phyloP scores from a whole-genome alignment of 2,888 invertebrate genomes.

The Metacarcinus magister region DNA sequence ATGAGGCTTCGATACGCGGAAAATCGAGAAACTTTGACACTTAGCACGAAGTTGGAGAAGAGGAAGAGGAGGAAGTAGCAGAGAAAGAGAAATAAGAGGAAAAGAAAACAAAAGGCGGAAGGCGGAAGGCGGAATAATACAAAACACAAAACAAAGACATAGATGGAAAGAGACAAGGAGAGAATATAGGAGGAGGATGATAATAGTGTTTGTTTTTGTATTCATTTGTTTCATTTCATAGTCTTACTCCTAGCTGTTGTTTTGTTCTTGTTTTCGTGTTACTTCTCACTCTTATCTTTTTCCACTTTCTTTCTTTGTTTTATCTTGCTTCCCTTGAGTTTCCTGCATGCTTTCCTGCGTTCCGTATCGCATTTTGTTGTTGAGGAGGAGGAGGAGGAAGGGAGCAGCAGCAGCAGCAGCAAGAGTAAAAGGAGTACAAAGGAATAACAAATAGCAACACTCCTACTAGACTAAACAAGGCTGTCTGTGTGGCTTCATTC shows the following conservation, averaged over 20 bases:
- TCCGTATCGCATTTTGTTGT: too few species aligned
- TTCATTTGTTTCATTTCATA: too few species aligned
- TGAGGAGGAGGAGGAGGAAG: too few species aligned
- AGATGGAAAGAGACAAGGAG: not conserved
- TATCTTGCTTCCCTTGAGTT: not conserved
- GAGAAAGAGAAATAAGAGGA: not conserved
- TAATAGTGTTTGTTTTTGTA: not conserved
- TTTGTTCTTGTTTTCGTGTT: not conserved
- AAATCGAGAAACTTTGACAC: slow-evolving; percentile 47
- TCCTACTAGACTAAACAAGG: too few species aligned
- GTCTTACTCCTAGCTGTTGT: too few species aligned
- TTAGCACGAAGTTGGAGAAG: not conserved
- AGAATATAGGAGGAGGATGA: not conserved
- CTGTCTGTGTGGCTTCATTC: too few species aligned
- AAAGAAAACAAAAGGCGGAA: not conserved
- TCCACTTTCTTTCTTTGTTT: not conserved
- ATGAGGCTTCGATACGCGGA: slow-evolving; percentile 10
- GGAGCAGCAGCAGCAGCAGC: too few species aligned
- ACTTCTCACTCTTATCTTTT: not conserved
- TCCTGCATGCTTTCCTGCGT: too few species aligned
- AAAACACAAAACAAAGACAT: not conserved
- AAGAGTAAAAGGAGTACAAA: too few species aligned
- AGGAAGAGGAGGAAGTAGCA: not conserved
- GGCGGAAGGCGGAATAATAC: not conserved
- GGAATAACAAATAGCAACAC: too few species aligned